Evolutionary conservation across 2,888 invertebrate species (phyloP), one percentile per base, ranked within the genome.

Genomic region (Apamea sordens): DNA sequence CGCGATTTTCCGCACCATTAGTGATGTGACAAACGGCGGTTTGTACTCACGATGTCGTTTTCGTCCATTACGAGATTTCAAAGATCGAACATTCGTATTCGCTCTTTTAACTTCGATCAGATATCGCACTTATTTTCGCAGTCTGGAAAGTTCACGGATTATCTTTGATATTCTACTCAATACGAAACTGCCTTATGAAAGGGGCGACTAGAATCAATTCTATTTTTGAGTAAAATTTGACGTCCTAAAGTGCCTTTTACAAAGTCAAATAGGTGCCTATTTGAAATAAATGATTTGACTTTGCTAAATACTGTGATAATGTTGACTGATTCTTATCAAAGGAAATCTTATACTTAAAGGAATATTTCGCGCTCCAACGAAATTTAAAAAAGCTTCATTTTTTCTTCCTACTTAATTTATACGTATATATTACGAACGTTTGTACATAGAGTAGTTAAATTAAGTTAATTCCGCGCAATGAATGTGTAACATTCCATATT

Each of bases 1-100:
- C 89, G 91, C 94, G 95, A 95, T 96, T 96, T 96, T 95, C 94
- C 93, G 90, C 93, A 89, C 95, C 95, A 95, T 96, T 96, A 95
- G 94, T 94, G 92, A 93, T 93, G 94, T 95, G 96, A 95, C 95
- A 95, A 95, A 95, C 95, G 94, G 94, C 91, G 94, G 93, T 94
- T 95, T 94, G 93, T 95, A 95, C 93, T 93, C 94, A 91, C 93
- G 92, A 94, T 95, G 95, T 94, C 95, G 94, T 95, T 95, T 94
- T 92, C 93, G 93, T 94, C 94, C 94, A 95, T 95, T 95, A 95
- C 92, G 93, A 93, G 94, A 95, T 95, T 94, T 93, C 92, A 92
- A 94, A 95, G 93, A 95, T 95, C 92, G 92, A 93, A 94, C 93
- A 93, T 93, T 93, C 92, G 93, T 92, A 92, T 93, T 93, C 93